Conservation (phyloP, 2,797 vertebrate genomes). For the Enteromius thamalakanensis region DNA sequence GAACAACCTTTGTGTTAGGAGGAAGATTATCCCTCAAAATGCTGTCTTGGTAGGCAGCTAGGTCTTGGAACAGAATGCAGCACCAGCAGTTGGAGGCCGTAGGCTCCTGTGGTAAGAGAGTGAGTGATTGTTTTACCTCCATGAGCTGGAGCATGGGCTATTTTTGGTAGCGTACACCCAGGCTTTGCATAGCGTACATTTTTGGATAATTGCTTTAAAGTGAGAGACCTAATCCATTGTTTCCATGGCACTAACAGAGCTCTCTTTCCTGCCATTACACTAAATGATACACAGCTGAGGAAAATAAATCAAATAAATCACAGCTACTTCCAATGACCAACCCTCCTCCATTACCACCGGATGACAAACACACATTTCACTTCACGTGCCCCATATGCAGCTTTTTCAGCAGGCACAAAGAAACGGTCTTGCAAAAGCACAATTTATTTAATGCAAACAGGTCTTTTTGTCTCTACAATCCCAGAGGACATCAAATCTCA, state of each 20-base stretch:
- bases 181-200: conserved; percentile 63
- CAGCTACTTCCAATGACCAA: conserved; percentile 41
- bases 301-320: conserved; percentile 62
- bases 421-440: conserved; percentile 24
- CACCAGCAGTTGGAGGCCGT: conserved; percentile 37
- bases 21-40: neutral
- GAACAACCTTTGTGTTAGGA: neutral
- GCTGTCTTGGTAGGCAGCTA: neutral
- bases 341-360: conserved; percentile 39
- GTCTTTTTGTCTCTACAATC: conserved; percentile 25
- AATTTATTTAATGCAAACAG: conserved; percentile 29
- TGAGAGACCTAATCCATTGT: conserved; percentile 65
- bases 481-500: conserved; percentile 36
- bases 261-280: conserved; percentile 60
- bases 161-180: conserved; percentile 60
- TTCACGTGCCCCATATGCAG: conserved; percentile 46
- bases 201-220: conserved; percentile 64
- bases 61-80: conserved; percentile 22
- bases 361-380: conserved; percentile 42
- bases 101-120: conserved; percentile 31
- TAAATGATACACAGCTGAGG: conserved; percentile 61
- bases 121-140: conserved; percentile 53
- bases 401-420: conserved; percentile 14
- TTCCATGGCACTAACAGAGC: conserved; percentile 62
- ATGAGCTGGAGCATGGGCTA: conserved; percentile 56